Percentiles rank a stretch among this genome's conserved stretches.
Evolutionary conservation across 37 sponge, comb jelly and placozoan species (phyloP).

Genomic region (Amphimedon queenslandica): DNA sequence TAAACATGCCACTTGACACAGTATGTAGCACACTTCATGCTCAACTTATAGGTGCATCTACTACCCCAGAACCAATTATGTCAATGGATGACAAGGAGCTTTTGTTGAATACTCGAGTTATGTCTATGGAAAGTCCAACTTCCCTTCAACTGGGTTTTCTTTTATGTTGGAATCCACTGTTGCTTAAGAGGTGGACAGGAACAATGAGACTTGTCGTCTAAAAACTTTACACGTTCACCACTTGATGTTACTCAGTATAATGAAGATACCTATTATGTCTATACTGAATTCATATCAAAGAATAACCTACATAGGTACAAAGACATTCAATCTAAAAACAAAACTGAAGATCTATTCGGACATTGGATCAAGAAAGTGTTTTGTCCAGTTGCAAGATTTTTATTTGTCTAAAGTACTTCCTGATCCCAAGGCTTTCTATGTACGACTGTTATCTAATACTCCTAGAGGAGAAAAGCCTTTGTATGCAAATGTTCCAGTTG

Average conservation of each 20-base stretch:
- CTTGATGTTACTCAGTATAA: neutral
- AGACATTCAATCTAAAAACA: neutral
- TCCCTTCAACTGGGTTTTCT: neutral
- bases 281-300: neutral
- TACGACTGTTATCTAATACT: neutral
- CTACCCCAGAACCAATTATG: neutral
- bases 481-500: too few relatives aligned
- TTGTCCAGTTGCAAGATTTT: neutral
- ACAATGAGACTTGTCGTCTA: neutral
- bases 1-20: neutral
- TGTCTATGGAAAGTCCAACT: neutral
- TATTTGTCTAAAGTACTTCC: neutral
- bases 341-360: neutral
- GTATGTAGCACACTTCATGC: neutral
- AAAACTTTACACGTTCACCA: neutral
- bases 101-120: neutral
- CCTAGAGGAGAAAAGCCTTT: too few relatives aligned
- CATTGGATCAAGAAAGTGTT: neutral
- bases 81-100: neutral
- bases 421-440: neutral
- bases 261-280: neutral
- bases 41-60: neutral
- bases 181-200: neutral
- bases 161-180: slow-evolving; percentile 1
- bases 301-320: neutral